Base-by-base conservation (phyloP, 2,888 invertebrate species). In the Pseudanteris insignis region DNA sequence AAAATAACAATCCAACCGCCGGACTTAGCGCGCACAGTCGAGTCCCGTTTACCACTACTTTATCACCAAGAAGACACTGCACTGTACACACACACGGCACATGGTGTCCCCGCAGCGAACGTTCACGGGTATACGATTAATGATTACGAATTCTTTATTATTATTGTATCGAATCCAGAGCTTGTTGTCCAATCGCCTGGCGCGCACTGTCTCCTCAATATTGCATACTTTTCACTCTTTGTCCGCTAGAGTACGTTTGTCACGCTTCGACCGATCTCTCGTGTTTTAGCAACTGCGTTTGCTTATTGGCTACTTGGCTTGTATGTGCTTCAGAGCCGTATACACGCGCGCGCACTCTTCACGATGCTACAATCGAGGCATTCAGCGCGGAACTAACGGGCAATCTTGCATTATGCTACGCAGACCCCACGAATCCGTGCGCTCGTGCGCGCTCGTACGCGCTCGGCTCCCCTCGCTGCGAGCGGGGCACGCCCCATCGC, bases 331-430 rank as follows among this genome's bases (percentile, higher is more conserved):
- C n/a, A n/a, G 24, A 15, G 21, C 14, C 29, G 37, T 60, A 50
- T 44, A 66, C 55, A 63, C 65, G 67, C 65, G 63, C 65, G 54
- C 61, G 53, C 55, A 62, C 54, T 34, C 69, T 73, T 71, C 70
- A 67, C 78, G 79, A 78, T 77, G 70, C 76, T 74, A 74, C 79
- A 77, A 62, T 76, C 76, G 73, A 75, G 79, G 76, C 79, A 79
- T 73, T 79, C 79, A 76, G 78, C 79, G 77, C 78, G 78, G 71
- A 78, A 79, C 79, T 79, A 79, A 78, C 72, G 72, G 75, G 71
- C 72, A 75, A 70, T 75, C 75, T 77, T 76, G 76, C 76, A 77
- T 70, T 65, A 67, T 68, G 69, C 70, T 64, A 61, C 63, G 58
- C 65, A 67, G 69, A 74, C 76, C 78, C 77, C 74, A 73, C 74